A percentile compares a stretch with the other conserved stretches of the same genome.
Conservation (phyloP, 2,113 vertebrate species). For the Spermophilus dauricus region DNA sequence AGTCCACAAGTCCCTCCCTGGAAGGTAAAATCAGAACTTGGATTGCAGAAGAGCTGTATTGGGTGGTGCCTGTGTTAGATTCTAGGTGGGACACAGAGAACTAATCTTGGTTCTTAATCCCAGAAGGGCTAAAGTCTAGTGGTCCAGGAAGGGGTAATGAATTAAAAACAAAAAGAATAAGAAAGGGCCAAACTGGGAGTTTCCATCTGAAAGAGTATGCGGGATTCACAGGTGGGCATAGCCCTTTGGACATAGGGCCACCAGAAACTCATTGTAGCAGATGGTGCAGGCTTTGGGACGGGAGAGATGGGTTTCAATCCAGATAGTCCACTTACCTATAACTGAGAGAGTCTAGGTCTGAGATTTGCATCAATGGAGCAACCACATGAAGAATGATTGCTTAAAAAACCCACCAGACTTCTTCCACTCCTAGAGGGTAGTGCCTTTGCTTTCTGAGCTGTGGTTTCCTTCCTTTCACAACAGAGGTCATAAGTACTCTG, state of each 20-base stretch:
- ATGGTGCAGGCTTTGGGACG: background rate
- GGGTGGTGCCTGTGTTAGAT: background rate
- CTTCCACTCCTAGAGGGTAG: background rate
- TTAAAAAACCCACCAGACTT: background rate
- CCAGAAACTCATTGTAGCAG: background rate
- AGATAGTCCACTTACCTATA: background rate
- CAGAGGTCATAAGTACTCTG: background rate
- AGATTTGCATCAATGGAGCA: background rate
- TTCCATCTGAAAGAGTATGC: background rate
- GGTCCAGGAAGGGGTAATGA: background rate
- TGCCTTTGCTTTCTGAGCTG: background rate
- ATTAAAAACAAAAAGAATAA: conserved; percentile 33
- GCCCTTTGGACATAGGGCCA: background rate
- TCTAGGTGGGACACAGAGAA: background rate
- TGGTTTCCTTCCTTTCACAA: background rate
- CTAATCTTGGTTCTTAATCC: background rate
- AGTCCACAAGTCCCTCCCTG: conserved; percentile 93
- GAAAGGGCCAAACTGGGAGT: background rate
- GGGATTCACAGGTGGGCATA: background rate
- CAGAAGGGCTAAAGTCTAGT: background rate
- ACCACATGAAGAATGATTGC: background rate
- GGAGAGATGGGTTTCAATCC: background rate
- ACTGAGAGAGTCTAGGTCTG: background rate
- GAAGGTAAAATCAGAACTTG: conserved; percentile 90
- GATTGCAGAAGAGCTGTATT: background rate